Evolutionary conservation across 2,888 invertebrate species (phyloP), one percentile per base, ranked within the genome.

Genomic region (Cephus pygmeus): DNA sequence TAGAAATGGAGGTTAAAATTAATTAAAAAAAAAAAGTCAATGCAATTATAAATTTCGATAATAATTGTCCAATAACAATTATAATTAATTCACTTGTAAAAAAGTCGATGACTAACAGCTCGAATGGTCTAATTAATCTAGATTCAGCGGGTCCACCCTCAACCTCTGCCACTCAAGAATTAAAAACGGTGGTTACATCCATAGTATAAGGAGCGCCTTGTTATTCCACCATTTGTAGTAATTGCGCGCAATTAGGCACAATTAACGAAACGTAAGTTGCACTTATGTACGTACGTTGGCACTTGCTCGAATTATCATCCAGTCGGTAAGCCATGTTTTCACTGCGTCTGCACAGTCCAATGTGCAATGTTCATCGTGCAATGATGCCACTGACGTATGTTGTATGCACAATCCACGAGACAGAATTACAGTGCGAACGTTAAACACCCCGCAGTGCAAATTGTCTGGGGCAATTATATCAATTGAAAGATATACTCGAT

Each of bases 171-270:
- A 33, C 75, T 56, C 56, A 56, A 56, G 35, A 12, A 33, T 34
- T 31, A 33, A 56, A 34, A 84, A 85, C 85, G 12, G 12, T 34
- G 71, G 71, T 85, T 84, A 84, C 84, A 82, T 81, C 83, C 84
- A 34, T 9, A 1, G 31, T 9, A 9, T 12, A 71, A 73, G 75
- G 73, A 79, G 73, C 84, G 84, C 87, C 88, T 89, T 87, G 88
- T 89, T 89, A 89, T 88, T 90, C 88, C 87, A 86, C 87, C 88
- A 88, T 90, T 90, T 88, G 86, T 84, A 86, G 86, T 89, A 90
- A 90, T 89, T 89, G 87, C 86, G 84, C 85, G 87, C 86, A 88
- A 90, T 90, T 90, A 89, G 88, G 87, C 84, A 83, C 87, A 87
- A 88, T 87, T 89, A 89, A 88, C 88, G 84, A 73, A 73, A 78